phyloP scores from a whole-genome alignment of 2,113 vertebrate species.

The Oncorhynchus clarkii region DNA sequence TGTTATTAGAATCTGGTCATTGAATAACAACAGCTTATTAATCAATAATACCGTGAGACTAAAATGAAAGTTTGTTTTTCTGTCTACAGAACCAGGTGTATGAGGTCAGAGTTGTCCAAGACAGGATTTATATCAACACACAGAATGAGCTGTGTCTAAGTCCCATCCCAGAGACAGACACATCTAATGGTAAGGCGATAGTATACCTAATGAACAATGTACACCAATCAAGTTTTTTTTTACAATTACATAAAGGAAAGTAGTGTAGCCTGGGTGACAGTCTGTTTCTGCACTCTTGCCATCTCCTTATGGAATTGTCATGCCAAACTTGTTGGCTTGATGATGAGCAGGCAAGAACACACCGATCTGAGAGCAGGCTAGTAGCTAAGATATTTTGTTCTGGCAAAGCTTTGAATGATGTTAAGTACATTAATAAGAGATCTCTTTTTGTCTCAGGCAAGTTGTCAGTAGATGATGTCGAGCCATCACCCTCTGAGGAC shows the following conservation, averaged over 20 bases:
- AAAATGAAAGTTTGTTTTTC: neutral
- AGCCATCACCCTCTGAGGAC: conserved; percentile 39
- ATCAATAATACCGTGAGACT: neutral
- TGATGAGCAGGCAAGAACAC: neutral
- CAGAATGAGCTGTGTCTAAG: conserved; percentile 50
- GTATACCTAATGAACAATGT: neutral
- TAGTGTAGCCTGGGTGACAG: neutral
- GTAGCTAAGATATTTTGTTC: too few relatives aligned
- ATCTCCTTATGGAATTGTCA: neutral
- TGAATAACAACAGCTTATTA: neutral
- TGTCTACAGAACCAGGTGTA: conserved; percentile 63
- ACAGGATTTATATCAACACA: conserved; percentile 62
- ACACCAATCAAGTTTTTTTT: too few relatives aligned
- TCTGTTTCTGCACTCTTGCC: neutral
- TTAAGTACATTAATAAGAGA: neutral
- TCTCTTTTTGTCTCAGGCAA: conserved; percentile 22
- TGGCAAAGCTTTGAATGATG: neutral
- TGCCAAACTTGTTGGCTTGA: too few relatives aligned
- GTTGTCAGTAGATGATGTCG: conserved; percentile 12
- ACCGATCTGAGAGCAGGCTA: too few relatives aligned
- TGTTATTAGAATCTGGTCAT: neutral
- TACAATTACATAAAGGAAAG: neutral
- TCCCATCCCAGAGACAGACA: conserved; percentile 35
- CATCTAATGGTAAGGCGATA: conserved; percentile 34
- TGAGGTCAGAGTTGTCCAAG: conserved; percentile 56